Evolutionary conservation across 2,888 invertebrate species (phyloP).

Genomic region (Cremastinae sp.): DNA sequence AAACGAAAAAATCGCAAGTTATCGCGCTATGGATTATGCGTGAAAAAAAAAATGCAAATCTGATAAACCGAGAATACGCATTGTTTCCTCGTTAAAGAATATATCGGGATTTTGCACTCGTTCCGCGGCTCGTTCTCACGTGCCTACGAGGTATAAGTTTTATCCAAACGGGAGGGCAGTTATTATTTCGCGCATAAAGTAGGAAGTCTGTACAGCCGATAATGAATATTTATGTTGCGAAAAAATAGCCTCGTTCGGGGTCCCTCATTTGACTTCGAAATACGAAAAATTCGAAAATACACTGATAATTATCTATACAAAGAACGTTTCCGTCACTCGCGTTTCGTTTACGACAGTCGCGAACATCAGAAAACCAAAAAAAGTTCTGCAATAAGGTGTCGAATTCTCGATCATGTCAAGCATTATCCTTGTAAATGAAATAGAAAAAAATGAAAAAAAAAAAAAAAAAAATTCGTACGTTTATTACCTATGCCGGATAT

Average conservation of each 20-base stretch:
- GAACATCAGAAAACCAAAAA: too few species aligned
- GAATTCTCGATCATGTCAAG: too few species aligned
- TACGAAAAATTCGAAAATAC: neutral
- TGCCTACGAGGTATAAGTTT: neutral
- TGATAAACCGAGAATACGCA: too few species aligned
- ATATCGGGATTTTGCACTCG: neutral
- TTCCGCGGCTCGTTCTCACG: neutral
- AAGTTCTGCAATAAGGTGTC: too few species aligned
- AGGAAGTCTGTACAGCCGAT: conserved; percentile 55
- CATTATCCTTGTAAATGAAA: too few species aligned
- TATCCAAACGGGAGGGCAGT: conserved; percentile 8
- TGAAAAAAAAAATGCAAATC: too few species aligned
- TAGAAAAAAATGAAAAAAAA: conserved; percentile 20
- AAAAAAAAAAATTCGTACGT: conserved; percentile 1
- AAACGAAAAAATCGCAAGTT: too few species aligned
- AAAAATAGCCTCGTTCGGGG: conserved; percentile 6
- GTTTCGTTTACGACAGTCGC: too few species aligned
- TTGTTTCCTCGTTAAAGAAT: conserved; percentile 2
- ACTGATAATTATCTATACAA: too few species aligned
- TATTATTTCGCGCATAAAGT: conserved; percentile 39
- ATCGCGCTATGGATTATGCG: too few species aligned
- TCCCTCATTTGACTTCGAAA: neutral
- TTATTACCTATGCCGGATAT: conserved; percentile 3
- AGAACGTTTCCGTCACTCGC: too few species aligned
- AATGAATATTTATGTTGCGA: conserved; percentile 54